A percentile compares a stretch with the other conserved stretches of the same genome.
Evolutionary conservation across 2,797 vertebrate genomes (phyloP).

Genomic region (Phyllotis vaccarum): DNA sequence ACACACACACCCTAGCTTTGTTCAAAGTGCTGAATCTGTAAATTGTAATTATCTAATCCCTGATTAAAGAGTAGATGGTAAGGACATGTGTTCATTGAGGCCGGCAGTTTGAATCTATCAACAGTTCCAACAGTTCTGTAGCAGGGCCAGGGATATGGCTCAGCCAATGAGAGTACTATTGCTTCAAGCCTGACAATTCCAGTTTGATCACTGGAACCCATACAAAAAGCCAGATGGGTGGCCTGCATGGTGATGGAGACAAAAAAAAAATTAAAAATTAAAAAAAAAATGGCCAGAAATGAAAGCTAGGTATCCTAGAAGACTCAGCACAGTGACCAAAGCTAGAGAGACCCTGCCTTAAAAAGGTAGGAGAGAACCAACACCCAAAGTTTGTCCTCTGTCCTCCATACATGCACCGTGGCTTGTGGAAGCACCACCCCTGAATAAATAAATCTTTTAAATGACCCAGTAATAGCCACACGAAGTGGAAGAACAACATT

Average conservation of each 20-base stretch:
- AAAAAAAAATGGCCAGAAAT: not conserved
- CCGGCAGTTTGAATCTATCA: conserved; percentile 36
- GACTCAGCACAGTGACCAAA: not conserved
- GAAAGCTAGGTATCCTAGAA: not conserved
- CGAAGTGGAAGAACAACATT: conserved; percentile 28
- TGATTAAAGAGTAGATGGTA: conserved; percentile 61
- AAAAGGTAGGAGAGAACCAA: not conserved
- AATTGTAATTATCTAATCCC: conserved; percentile 11
- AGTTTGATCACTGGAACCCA: not conserved
- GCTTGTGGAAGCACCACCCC: too few relatives aligned
- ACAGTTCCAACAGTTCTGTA: not conserved
- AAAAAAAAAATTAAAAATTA: too few relatives aligned
- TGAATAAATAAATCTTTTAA: not conserved
- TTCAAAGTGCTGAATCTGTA: conserved; percentile 75
- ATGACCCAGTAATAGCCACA: not conserved
- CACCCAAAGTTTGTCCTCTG: not conserved
- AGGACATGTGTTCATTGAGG: conserved; percentile 48
- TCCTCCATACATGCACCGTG: not conserved
- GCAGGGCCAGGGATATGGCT: not conserved
- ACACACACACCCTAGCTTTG: not conserved
- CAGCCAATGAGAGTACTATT: not conserved
- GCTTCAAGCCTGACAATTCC: not conserved
- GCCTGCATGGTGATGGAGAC: not conserved
- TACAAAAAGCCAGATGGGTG: not conserved
- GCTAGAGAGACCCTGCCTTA: not conserved